Evolutionary conservation across 1,140 invertebrate genomes (phyloP).

Genomic region (Helicoverpa armigera): DNA sequence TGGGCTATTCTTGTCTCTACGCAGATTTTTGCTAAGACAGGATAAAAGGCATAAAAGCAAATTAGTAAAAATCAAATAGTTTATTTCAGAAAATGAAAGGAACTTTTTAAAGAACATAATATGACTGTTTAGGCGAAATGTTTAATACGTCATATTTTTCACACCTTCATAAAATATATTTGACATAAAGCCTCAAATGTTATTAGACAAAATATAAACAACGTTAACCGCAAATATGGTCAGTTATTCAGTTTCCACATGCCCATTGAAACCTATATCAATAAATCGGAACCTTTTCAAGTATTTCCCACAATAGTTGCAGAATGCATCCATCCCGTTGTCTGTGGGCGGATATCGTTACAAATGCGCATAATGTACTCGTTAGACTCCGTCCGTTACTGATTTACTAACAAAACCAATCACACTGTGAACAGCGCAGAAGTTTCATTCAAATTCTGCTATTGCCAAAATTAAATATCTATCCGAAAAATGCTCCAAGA

Average conservation of each 20-base stretch:
- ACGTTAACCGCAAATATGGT: not conserved
- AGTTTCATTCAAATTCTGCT: not conserved
- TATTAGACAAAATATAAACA: not conserved
- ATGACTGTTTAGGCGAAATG: too few species aligned
- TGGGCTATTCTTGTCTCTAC: constrained; percentile 30
- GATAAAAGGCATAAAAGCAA: not conserved
- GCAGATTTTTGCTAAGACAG: not conserved
- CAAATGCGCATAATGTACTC: constrained; percentile 46
- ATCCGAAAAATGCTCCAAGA: too few species aligned
- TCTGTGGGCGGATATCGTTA: constrained; percentile 43
- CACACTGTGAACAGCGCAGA: not conserved
- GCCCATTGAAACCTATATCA: not conserved
- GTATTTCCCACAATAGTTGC: constrained; percentile 18
- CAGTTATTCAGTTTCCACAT: not conserved
- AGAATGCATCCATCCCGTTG: constrained; percentile 39
- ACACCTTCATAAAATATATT: too few species aligned
- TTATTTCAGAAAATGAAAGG: too few species aligned
- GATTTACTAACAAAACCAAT: constrained; percentile 36
- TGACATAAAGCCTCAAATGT: too few species aligned
- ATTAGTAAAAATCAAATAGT: too few species aligned
- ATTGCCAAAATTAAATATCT: too few species aligned
- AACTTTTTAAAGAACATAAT: too few species aligned
- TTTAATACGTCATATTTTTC: too few species aligned
- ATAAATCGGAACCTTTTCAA: constrained; percentile 25
- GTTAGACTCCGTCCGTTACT: constrained; percentile 42